Evolutionary conservation across 2,113 vertebrate genomes (phyloP), one percentile per base, ranked within the genome.

Genomic region (Silurus asotus): DNA sequence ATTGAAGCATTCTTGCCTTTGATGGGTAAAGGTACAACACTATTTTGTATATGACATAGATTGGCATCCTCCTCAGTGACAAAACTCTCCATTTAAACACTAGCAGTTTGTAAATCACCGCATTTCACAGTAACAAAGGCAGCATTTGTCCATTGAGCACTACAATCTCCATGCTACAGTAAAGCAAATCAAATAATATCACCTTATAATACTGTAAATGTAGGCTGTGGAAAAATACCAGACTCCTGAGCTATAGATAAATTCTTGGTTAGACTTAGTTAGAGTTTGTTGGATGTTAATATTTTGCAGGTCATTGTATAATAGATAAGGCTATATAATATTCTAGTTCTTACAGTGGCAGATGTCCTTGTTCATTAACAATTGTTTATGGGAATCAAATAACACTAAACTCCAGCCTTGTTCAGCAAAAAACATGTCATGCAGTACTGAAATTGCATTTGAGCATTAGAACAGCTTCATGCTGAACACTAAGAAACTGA

Each of bases 391-490:
- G 15, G 45, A 17, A 56, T 15, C 9, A 56, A 48, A 70, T 25
- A 76, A 64, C 23, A 17, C 15, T 23, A 58, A 75, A 62, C 72
- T 51, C 37, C 82, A 49, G 13, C 49, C 49, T 51, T 49, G 56
- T 75, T 62, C 37, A 84, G 72, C 28, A 77, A 17, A 64, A 55
- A n/a, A 84, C n/a, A 55, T 64, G 55, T 64, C 83, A 84, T 84
- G 83, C 74, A 14, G 74, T 85, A 67, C 83, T 78, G 61, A 76
- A 85, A 55, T 64, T 14, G 62, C 23, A 84, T 51, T 48, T 49
- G 69, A 74, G 82, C 56, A 75, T 48, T 62, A 61, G 58, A 84
- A 84, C 51, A 48, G 53, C 81, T 56, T 83, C 15, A 58, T 83
- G 25, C 51, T 53, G 48, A 69, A 65, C 15, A 69, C 2, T 67